Base-by-base conservation (phyloP, 2,797 vertebrate species). In the Euphonia xanthogaster region DNA sequence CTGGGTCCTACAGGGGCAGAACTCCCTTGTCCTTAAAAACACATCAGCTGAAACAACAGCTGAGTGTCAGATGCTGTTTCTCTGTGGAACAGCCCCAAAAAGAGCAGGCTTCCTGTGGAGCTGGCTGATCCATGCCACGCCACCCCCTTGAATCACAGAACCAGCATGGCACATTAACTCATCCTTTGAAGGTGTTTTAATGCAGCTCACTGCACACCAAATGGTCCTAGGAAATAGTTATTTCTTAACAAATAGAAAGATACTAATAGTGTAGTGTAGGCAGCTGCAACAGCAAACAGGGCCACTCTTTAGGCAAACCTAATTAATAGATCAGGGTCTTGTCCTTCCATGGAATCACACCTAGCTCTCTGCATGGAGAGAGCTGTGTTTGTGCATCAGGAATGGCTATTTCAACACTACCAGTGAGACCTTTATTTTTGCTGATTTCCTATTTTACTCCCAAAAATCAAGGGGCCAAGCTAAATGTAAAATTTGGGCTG, bases 101-200 rank as follows among this genome's bases (percentile, higher is more conserved):
- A 0, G 3, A 66, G 48, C 3, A 4, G 15, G n/a, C 39, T 68
- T 51, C 40, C 30, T 30, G 57, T 63, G 0, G 3, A 66, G 48
- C 3, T 4, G 15, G n/a, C 17, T 5, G 3, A 47, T 21, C 63
- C 39, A 22, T 10, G 25, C 0, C 19, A n/a, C 1, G 1, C 40
- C 42, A 24, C 14, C 31, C 33, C 74, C 22, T 6, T 31, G 39
- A 61, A 54, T 21, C 48, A 50, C 73, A 72, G 80, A 63, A 40
- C 5, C 7, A n/a, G 25, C 9, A 2, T 40, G 24, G 51, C 13
- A 3, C 9, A 27, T 20, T n/a, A 7, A 16, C 42, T 71, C 53
- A 37, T 28, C 67, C 24, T 33, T 16, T 17, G 33, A n/a, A 81
- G 58, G 45, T 2, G 2, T 61, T 78, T 62, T n/a, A 65, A 50